Evolutionary conservation across 2,888 invertebrate genomes (phyloP), one percentile per base, ranked within the genome.

Genomic region (Girardia tigrina): DNA sequence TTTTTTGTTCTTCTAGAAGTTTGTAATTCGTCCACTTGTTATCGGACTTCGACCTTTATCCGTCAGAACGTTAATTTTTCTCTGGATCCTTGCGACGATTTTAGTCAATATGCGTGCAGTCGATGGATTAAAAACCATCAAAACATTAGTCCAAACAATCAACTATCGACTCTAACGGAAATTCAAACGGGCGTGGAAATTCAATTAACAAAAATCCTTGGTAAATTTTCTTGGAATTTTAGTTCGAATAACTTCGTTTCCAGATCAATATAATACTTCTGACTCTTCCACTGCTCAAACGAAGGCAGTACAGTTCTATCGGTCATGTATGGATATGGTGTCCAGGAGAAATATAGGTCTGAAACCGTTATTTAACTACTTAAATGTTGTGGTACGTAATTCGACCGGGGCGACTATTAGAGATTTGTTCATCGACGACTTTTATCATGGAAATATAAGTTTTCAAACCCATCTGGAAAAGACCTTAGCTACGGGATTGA

Each of bases 21-120:
- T 56, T 56, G 56, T 16, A 56, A n/a, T 56, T 56, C 56, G n/a
- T 56, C 56, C n/a, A 16, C 8, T 56, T 56, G 56, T 16, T 56
- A 56, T n/a, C n/a, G 23, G 23, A 56, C 4, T 4, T n/a, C 56
- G 23, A 56, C 6, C 23, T 56, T 56, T 2, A 56, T n/a, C 23
- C 56, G 56, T 8, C 56, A 56, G 2, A 56, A n/a, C 23, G 4
- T 56, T 2, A 56, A 56, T 16, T 16, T 8, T 4, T 12, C 56
- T 20, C 4, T 56, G n/a, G 56, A 56, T 56, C 56, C 56, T 4
- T 56, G 56, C n/a, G 8, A 56, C 4, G 56, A 56, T 56, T 56
- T 56, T 16, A 56, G 56, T 56, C 56, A 56, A 56, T 56, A 12
- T n/a, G 56, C 56, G n/a, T 56, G 56, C n/a, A n/a, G 56, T n/a